Base-by-base conservation (phyloP, 2,888 invertebrate species). In the Ophonus ardosiacus region DNA sequence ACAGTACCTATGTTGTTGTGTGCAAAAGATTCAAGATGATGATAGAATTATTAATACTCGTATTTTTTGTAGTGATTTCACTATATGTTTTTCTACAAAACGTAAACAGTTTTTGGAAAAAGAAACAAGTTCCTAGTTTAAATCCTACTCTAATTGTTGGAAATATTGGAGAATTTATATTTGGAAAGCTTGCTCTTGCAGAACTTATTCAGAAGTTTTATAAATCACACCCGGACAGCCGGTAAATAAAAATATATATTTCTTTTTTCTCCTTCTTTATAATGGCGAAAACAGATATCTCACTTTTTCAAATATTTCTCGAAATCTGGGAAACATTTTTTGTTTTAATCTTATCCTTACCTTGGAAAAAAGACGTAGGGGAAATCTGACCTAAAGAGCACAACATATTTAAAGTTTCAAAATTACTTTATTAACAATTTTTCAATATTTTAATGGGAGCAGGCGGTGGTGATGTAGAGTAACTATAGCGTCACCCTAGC, bases 61-160 rank as follows among this genome's bases (percentile, higher is more conserved):
- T n/a, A n/a, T n/a, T n/a, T 8, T 74, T 1, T 74, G 71, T 74
- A 51, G 15, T 6, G 71, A 18, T 74, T 18, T 43, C 71, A 2
- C 17, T 74, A 10, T 74, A 74, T 74, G 10, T 43, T 88, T 88
- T 8, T 85, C 10, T 80, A 0, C 31, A 61, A 8, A 59, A 80
- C 31, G n/a, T 78, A 7, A 80, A 38, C 4, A 80, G 61, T 61
- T 80, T 21, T 61, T 80, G 80, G 80, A 40, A 40, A 40, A 80
- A 59, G 8, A 31, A 40, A 17, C 57, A 80, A 57, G 80, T 78
- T 51, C 78, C 84, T 1, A 51, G 8, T 38, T 18, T 78, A 10
- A 85, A 85, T 40, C 86, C 87, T 1, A 74, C 85, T 24, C 87
- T 87, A 21, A 86, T 88, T 74, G 40, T 88, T 8, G 88, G 87